A percentile compares a stretch with the other conserved stretches of the same genome.
Evolutionary conservation across 2,113 vertebrate species (phyloP).

Genomic region (Rhinopithecus roxellana): DNA sequence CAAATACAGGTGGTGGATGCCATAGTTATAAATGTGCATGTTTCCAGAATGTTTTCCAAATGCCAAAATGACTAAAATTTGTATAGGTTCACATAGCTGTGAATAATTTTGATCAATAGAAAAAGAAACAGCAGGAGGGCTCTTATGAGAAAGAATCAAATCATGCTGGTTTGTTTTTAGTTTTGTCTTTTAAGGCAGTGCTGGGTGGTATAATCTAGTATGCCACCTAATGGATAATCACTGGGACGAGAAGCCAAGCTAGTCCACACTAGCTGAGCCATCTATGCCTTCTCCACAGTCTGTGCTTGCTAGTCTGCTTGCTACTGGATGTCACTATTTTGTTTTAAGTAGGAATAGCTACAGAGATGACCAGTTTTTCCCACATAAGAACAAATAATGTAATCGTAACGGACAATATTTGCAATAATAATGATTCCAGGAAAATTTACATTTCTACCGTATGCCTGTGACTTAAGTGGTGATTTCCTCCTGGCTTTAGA

Average conservation of each 20-base stretch:
- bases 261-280: conserved; percentile 26
- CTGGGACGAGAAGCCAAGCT: conserved; percentile 43
- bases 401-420: background rate
- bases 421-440: background rate
- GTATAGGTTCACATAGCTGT: background rate
- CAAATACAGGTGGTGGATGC: background rate
- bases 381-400: background rate
- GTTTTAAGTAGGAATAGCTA: background rate
- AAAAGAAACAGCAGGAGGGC: background rate
- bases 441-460: background rate
- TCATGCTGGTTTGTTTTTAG: background rate
- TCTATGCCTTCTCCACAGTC: conserved; percentile 1
- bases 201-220: conserved; percentile 61
- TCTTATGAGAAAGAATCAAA: background rate
- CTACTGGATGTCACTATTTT: background rate
- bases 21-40: background rate
- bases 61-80: background rate
- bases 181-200: background rate
- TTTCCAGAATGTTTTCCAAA: background rate
- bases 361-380: background rate
- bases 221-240: conserved; percentile 67
- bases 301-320: background rate
- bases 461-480: no score
- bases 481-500: background rate
- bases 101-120: background rate